These are phyloP conservation scores for Rugalucina vietnamica DNA, from an alignment of 2,888 invertebrate species.

Conservation along the genomic window DNA sequence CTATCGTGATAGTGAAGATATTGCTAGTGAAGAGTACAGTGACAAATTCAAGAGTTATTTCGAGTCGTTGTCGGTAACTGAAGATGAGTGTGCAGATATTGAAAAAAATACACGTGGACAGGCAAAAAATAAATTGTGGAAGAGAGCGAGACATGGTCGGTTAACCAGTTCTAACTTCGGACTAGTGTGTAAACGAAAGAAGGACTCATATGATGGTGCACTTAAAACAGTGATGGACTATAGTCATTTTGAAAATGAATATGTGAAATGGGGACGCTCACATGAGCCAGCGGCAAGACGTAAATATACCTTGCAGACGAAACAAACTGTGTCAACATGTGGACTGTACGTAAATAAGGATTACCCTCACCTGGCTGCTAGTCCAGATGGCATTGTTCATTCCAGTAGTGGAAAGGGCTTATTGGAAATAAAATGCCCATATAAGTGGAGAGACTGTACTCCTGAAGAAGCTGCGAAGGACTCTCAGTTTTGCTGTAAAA, in stretches of 20 bases:
- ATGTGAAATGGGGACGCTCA: slow-evolving; percentile 9
- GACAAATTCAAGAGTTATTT: not conserved
- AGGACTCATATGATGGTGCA: not conserved
- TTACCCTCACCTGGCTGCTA: slow-evolving; percentile 25
- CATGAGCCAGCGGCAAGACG: slow-evolving; percentile 28
- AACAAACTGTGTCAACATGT: slow-evolving; percentile 26
- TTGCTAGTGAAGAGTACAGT: not conserved
- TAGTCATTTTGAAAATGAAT: not conserved
- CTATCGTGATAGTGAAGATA: not conserved
- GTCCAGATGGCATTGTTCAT: slow-evolving; percentile 42
- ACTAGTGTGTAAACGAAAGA: not conserved
- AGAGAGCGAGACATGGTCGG: slow-evolving; percentile 4
- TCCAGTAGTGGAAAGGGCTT: slow-evolving; percentile 13
- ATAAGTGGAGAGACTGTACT: slow-evolving; percentile 22
- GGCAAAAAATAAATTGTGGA: slow-evolving; percentile 3
- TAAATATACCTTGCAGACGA: slow-evolving; percentile 1
- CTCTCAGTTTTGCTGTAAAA: not conserved
- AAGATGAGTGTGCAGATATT: slow-evolving; percentile 1
- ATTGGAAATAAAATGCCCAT: slow-evolving; percentile 36
- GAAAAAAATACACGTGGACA: slow-evolving; percentile 17
- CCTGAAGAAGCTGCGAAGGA: slow-evolving; percentile 31
- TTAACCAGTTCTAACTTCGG: slow-evolving; percentile 36
- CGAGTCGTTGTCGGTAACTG: not conserved
- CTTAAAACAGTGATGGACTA: slow-evolving; percentile 18
- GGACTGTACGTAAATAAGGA: slow-evolving; percentile 14